Conservation (phyloP, 1,140 invertebrate genomes). For the Brachionus rotundiformis region DNA sequence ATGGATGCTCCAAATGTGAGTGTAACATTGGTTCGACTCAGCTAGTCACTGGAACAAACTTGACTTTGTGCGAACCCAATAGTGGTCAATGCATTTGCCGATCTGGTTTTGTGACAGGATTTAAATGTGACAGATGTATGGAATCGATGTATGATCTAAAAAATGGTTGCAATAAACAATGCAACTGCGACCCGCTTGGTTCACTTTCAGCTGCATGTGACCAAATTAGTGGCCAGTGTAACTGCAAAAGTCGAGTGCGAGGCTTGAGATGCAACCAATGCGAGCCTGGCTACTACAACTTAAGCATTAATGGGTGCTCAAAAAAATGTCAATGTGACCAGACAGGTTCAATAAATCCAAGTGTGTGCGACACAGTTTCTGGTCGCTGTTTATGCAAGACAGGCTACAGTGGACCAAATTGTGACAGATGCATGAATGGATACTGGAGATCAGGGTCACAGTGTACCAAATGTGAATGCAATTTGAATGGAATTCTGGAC, state of each 20-base stretch:
- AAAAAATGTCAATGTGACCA: slow-evolving; percentile 83
- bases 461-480: slow-evolving; percentile 89
- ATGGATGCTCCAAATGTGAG: slow-evolving; percentile 78
- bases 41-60: slow-evolving; percentile 63
- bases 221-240: slow-evolving; percentile 74
- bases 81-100: slow-evolving; percentile 83
- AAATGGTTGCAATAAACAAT: slow-evolving; percentile 77
- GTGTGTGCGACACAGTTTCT: slow-evolving; percentile 83
- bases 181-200: slow-evolving; percentile 69
- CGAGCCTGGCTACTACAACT: slow-evolving; percentile 76
- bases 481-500: slow-evolving; percentile 83
- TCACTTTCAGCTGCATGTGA: slow-evolving; percentile 65
- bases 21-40: slow-evolving; percentile 56
- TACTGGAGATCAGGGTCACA: slow-evolving; percentile 88
- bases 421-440: slow-evolving; percentile 67
- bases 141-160: slow-evolving; percentile 76
- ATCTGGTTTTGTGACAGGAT: slow-evolving; percentile 84
- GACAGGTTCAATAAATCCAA: slow-evolving; percentile 68
- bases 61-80: slow-evolving; percentile 79
- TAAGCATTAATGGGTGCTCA: slow-evolving; percentile 87
- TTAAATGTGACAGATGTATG: slow-evolving; percentile 81
- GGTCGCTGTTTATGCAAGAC: slow-evolving; percentile 84
- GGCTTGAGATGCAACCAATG: slow-evolving; percentile 97
- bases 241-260: slow-evolving; percentile 82
- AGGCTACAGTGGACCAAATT: slow-evolving; percentile 56